Base-by-base conservation (phyloP, 2,797 vertebrate species). In the Premnoplex brunnescens region DNA sequence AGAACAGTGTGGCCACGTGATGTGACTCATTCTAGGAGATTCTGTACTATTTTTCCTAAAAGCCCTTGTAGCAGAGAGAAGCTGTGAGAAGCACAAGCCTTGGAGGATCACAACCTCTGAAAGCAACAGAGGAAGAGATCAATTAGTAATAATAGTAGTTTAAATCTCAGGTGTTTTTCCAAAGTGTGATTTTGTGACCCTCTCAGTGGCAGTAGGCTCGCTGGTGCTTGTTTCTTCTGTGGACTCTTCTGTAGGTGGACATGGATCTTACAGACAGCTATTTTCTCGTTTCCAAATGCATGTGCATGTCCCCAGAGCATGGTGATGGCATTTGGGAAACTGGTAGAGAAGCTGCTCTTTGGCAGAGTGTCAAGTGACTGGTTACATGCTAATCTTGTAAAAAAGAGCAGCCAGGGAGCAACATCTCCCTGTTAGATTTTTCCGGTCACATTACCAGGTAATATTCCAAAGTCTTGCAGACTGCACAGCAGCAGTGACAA, bases 361-460 rank as follows among this genome's bases (percentile, higher is more conserved):
- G 58, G 8, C 58, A 71, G 48, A 37, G 15, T 3, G 0, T 18
- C 0, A 0, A 7, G 34, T 72, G 49, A 21, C 41, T 59, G 11
- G 15, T 59, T 72, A 39, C 39, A 1, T 0, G 8, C 37, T 68
- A 32, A 41, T 21, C 46, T 17, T 10, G 59, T 21, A 30, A 68
- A 27, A 23, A 37, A 64, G 37, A 36, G 8, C 22, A 68, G 43
- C 24, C 2, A 10, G 14, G 14, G 16, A 81, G 9, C 13, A 24
- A 15, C 58, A 54, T 9, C 16, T 9, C 41, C 39, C 14, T 1
- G 4, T 30, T 1, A 28, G 15, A 28, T 46, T 60, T 82, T 73
- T 62, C 46, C 24, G 54, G 22, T 78, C 30, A 28, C 3, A 1
- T 63, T 68, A 43, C 12, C 46, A 59, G 51, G 16, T 58, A 32